Base-by-base conservation (phyloP, 2,888 invertebrate genomes). In the Eristalinus sepulchralis region DNA sequence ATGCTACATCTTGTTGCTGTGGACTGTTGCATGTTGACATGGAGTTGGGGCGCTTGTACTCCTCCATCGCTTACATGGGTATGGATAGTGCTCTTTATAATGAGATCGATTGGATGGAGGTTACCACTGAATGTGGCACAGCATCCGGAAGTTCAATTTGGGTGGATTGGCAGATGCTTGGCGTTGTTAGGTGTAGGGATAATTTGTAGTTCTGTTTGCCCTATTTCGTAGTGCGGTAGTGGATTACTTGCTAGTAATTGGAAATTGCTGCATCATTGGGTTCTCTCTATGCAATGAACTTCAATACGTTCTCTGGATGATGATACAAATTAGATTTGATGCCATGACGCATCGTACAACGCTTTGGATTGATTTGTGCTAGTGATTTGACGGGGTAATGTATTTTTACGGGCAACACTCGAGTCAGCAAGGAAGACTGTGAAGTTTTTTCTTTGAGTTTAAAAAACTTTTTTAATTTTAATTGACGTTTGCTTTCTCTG, bases 11-110 rank as follows among this genome's bases (percentile, higher is more conserved):
- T 59, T 66, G 57, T 66, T 57, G 27, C 27, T 34, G 34, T 47
- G 17, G 22, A 33, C 31, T 75, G 59, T 66, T 59, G 33, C 59
- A 59, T 75, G 47, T 31, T n/a, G 62, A 55, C 34, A 22, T 63
- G 53, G 57, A n/a, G 57, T 17, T 70, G 10, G 59, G n/a, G 24
- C n/a, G 39, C 20, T 59, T 8, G 57, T 57, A 8, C 1, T 57
- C 36, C 57, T 27, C 39, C 27, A 57, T 39, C 64, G 27, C 17
- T 53, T 53, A n/a, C 47, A 34, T 53, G 31, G 34, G 9, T 20
- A 9, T 4, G 13, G 13, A n/a, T 13, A 20, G 47, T 17, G 27
- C n/a, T 22, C 39, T 27, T 75, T 27, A 3, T 75, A 66, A 66
- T 75, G 75, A 66, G 39, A 24, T 11, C 33, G 53, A 53, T 47